phyloP scores from a whole-genome alignment of 2,888 invertebrate species.

The Parapristionchus giblindavisi region DNA sequence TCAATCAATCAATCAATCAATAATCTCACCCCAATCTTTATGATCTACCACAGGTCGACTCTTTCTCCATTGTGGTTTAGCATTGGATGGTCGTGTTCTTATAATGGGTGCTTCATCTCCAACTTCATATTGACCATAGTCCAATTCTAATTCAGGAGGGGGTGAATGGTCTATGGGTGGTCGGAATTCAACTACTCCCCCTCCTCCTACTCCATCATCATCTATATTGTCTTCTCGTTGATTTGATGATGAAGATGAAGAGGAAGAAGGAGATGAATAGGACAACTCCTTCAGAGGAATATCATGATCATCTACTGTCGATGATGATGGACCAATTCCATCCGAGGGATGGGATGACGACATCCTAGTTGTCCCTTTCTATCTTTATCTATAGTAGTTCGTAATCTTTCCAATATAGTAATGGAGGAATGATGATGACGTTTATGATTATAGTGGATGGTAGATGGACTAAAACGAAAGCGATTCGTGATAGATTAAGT shows the following conservation, averaged over 20 bases:
- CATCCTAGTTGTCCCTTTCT: too few species aligned
- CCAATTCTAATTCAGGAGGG: conserved; percentile 21
- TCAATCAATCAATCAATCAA: neutral
- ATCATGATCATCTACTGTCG: neutral
- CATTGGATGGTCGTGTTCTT: conserved; percentile 2
- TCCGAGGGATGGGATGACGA: too few species aligned
- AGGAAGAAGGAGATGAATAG: neutral
- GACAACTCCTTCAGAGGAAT: conserved; percentile 21
- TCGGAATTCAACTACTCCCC: neutral
- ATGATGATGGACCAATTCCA: conserved; percentile 15
- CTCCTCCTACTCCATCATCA: neutral
- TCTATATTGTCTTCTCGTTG: neutral
- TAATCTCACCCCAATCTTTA: conserved; percentile 32
- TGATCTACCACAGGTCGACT: neutral
- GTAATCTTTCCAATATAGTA: too few species aligned
- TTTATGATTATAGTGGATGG: too few species aligned
- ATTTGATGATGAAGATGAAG: neutral
- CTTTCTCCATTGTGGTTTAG: conserved; percentile 30
- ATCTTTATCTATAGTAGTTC: too few species aligned
- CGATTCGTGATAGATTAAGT: too few species aligned
- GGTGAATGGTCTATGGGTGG: conserved; percentile 16
- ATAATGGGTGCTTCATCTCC: conserved; percentile 23
- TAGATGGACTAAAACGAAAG: too few species aligned
- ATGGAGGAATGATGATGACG: too few species aligned
- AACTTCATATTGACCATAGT: conserved; percentile 8